Base-by-base conservation (phyloP, 2,113 vertebrate species). In the Crocuta crocuta region DNA sequence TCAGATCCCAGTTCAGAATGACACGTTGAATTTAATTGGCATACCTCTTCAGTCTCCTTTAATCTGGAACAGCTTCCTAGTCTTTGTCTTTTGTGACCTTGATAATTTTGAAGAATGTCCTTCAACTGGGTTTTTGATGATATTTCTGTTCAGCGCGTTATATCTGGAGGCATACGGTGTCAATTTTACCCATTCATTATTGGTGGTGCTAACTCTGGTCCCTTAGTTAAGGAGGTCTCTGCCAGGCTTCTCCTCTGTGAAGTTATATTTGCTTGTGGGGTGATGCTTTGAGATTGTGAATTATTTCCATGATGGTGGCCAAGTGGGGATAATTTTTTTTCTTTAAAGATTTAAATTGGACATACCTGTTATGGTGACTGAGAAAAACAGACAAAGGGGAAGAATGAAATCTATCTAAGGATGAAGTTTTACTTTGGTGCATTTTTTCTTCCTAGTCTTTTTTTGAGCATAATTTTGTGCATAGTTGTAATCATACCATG, bases 331-430 rank as follows among this genome's bases (percentile, higher is more conserved):
- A 8, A 35, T 31, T 65, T 86, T 45, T 65, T 61, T n/a, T 70
- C 7, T 89, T 94, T 43, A 70, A 85, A 35, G 88, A 73, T 53
- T 95, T 92, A 58, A 55, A 63, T 93, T 39, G 19, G 71, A 48
- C n/a, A 13, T 95, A 73, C 17, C 68, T 93, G 19, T 63, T 96
- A 73, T 61, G n/a, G 24, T 1, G 10, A 80, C 17, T 94, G 89
- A 88, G n/a, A 89, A 94, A 85, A 90, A 28, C 33, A 85, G 28
- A 58, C 33, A 95, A 91, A 92, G n/a, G n/a, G 43, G 26, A 91
- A 96, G 70, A 97, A 4, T 80, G 65, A 84, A 43, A 70, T 26
- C 23, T 76, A 10, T 79, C 74, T 10, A 81, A 96, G 68, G 78
- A 83, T 33, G 86, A 50, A 89, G 66, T 33, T 19, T 95, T 43